Evolutionary conservation across 2,113 vertebrate genomes (phyloP), one percentile per base, ranked within the genome.

Genomic region (Lycocorax pyrrhopterus): DNA sequence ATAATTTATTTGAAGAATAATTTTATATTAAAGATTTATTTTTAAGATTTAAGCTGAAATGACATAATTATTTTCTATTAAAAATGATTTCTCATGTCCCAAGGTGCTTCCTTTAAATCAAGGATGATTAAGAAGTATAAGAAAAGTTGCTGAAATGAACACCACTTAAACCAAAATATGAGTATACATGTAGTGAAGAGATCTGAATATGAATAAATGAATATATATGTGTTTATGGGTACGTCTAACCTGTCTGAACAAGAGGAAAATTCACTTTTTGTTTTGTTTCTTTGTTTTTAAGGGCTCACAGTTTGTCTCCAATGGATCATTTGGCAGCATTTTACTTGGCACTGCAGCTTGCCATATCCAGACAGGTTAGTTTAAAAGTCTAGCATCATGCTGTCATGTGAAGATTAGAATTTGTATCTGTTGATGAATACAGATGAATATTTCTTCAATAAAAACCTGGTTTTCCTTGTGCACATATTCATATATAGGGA

Each of bases 281-380:
- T 59, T 72, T 66, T 93, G 9, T 82, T 88, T 87, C 58, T 90
- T 88, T 93, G 32, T 90, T 96, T 97, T 97, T 53, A 95, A 99
- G 99, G 98, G 98, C 99, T 88, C 99, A 99, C 97, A 99, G 98
- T 98, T 97, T 99, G 90, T 99, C 99, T 93, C 99, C 99, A 47
- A 99, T 97, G 7, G 99, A 99, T 97, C 99, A 99, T 94, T 98
- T 99, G 89, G 99, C 99, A 87, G 98, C 99, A 23, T 99, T 99
- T 97, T 99, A 99, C 97, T 94, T 99, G 97, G 99, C 99, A 12
- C 95, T 99, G 93, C 99, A 99, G 97, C 98, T 99, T 35, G 99
- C 99, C 69, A 99, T 99, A 95, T 99, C 99, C 96, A 98, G 99
- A 97, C 99, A 99, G 99, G 99, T 99, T 95, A 98, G 97, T 97